Conservation (phyloP, 2,113 vertebrate genomes). For the Solenodon paradoxus region DNA sequence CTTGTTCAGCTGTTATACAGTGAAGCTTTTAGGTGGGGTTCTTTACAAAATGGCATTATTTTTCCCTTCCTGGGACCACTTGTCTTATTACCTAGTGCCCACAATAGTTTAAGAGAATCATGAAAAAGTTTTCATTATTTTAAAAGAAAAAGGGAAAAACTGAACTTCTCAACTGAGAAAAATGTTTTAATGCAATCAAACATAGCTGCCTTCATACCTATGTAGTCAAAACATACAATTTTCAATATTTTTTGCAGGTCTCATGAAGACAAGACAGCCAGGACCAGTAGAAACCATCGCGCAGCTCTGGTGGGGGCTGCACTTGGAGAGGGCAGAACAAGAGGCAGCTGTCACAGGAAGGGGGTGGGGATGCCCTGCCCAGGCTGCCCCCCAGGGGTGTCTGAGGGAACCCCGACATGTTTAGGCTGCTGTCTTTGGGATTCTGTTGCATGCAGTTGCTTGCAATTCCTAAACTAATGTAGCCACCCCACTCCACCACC, state of each 20-base stretch:
- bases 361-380: too few species aligned
- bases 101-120: accelerated
- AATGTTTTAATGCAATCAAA: background rate
- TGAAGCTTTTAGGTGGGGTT: too few species aligned
- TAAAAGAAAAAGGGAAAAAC: background rate
- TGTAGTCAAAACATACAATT: background rate
- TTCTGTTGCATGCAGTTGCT: background rate
- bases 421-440: accelerated
- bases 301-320: background rate
- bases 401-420: accelerated
- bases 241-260: background rate
- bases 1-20: too few species aligned
- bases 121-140: background rate
- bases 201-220: background rate
- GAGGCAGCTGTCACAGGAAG: too few species aligned
- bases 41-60: too few species aligned
- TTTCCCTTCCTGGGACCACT: too few species aligned
- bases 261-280: background rate
- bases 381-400: accelerated
- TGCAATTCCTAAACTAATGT: background rate
- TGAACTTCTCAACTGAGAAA: background rate
- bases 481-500: accelerated
- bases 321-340: background rate
- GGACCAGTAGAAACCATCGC: background rate
- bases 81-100: too few species aligned